Conservation (phyloP, 2,797 vertebrate genomes). For the Ptychadena robeensis region DNA sequence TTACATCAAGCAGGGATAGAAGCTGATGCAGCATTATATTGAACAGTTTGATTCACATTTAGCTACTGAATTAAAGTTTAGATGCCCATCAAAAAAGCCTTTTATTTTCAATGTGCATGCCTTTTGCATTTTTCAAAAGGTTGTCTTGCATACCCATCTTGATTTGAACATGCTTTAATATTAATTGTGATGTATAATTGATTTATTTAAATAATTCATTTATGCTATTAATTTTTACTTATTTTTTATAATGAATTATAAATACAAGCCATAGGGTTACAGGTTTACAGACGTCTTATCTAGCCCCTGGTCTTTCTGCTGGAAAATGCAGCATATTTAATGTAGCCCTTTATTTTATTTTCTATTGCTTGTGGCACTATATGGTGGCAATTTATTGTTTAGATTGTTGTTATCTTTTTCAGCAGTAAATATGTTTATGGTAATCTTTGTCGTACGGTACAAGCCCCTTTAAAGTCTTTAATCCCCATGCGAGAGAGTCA, state of each 20-base stretch:
- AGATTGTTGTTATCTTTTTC: too few species aligned
- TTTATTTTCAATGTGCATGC: neutral
- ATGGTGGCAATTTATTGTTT: too few species aligned
- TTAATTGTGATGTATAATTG: neutral
- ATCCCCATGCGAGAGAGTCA: too few species aligned
- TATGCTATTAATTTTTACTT: neutral
- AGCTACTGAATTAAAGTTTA: slow-evolving; percentile 5
- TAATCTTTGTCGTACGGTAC: too few species aligned
- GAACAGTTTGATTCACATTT: neutral
- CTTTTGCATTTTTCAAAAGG: neutral
- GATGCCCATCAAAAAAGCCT: neutral
- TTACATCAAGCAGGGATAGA: slow-evolving; percentile 31
- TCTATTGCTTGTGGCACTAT: neutral
- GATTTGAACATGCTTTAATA: neutral
- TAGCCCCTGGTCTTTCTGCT: neutral
- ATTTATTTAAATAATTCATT: neutral
- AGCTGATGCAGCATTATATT: neutral
- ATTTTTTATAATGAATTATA: neutral
- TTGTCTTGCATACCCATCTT: neutral
- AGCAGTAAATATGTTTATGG: too few species aligned
- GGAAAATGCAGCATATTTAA: neutral
- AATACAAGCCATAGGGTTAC: neutral
- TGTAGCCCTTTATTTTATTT: neutral
- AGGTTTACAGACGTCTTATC: neutral
- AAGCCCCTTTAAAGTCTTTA: too few species aligned